Percentiles rank a stretch among this genome's conserved stretches.
Conservation (phyloP, 1,140 invertebrate genomes). For the Ceratitis capitata region DNA sequence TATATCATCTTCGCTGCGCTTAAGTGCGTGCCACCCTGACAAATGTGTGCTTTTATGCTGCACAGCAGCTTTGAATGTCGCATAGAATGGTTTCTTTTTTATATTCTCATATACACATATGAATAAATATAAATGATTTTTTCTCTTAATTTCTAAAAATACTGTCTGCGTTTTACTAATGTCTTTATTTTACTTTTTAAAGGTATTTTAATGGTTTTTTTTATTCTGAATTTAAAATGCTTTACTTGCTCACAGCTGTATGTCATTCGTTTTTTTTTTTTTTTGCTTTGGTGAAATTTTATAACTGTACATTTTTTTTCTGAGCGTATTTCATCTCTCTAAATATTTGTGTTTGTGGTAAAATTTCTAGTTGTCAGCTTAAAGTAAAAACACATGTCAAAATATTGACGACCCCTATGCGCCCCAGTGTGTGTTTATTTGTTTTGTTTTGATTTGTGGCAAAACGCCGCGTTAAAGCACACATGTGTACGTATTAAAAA, state of each 20-base stretch:
- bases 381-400: conserved; percentile 16
- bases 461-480: background rate
- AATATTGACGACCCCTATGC: background rate
- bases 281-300: background rate
- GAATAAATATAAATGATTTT: background rate
- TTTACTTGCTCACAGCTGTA: background rate
- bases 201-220: background rate
- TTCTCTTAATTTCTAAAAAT: background rate
- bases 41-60: background rate
- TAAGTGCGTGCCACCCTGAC: background rate
- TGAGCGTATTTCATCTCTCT: background rate
- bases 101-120: background rate
- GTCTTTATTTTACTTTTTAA: background rate
- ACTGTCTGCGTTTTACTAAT: background rate
- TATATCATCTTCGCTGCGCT: background rate
- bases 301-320: background rate
- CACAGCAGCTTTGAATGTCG: no score
- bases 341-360: conserved; percentile 7
- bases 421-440: background rate
- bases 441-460: background rate
- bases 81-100: background rate
- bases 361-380: conserved; percentile 26
- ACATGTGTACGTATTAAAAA: background rate
- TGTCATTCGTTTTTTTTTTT: background rate
- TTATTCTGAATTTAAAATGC: background rate